Evolutionary conservation across 2,797 vertebrate species (phyloP).

Genomic region (Diceros bicornis): DNA sequence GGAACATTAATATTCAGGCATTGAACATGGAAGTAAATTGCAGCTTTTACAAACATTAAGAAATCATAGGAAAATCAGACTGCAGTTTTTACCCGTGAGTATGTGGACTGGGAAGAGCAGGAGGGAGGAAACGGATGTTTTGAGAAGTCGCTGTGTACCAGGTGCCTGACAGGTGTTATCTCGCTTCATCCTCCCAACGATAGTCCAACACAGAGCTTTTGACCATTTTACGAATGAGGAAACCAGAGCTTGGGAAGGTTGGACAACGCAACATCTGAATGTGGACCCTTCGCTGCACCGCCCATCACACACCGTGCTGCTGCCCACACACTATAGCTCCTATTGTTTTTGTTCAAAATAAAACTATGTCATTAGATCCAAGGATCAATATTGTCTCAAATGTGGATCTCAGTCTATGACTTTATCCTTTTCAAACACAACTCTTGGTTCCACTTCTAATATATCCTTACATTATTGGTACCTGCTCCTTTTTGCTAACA

Average conservation of each 20-base stretch:
- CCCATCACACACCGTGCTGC: accelerated
- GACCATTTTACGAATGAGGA: accelerated
- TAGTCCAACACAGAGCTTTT: neutral
- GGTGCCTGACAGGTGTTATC: accelerated
- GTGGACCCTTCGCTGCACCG: accelerated
- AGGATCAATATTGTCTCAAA: neutral
- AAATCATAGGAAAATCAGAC: neutral
- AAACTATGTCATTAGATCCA: neutral
- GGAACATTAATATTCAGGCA: neutral
- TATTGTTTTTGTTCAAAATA: neutral
- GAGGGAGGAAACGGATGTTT: accelerated
- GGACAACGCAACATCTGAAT: accelerated
- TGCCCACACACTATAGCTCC: accelerated
- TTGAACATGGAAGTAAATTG: neutral
- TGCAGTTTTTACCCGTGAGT: accelerated
- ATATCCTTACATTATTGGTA: accelerated
- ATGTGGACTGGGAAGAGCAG: accelerated
- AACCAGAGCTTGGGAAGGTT: accelerated
- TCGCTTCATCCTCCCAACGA: too few relatives aligned
- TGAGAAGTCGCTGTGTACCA: accelerated
- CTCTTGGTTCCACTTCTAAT: neutral
- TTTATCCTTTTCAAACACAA: neutral
- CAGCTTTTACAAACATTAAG: neutral
- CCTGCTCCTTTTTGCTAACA: neutral
- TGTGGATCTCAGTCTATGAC: neutral